These are phyloP conservation scores for Alentia gelatinosa DNA, from an alignment of 2,888 invertebrate species.

Conservation along the genomic window DNA sequence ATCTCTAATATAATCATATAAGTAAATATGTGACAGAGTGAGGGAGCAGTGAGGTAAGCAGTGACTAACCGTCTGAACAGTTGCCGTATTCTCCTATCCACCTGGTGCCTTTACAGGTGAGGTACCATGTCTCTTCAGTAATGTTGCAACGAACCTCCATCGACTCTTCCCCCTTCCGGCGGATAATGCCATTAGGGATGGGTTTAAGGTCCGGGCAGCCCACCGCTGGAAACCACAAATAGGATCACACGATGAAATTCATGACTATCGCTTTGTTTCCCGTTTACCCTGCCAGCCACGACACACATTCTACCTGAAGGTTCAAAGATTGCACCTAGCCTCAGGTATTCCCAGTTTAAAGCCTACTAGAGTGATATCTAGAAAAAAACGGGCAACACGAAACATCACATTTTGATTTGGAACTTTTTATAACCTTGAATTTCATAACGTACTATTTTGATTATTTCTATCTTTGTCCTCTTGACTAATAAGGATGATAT, in stretches of 20 bases:
- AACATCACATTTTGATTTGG: no score
- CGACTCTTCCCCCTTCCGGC: conserved; percentile 8
- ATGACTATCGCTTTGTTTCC: no score
- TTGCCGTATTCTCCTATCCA: conserved; percentile 50
- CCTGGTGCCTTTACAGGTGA: conserved; percentile 41
- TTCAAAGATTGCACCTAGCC: no score
- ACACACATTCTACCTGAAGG: no score
- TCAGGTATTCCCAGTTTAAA: no score
- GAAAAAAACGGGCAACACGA: no score
- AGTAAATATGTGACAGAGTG: neutral
- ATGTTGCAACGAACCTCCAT: conserved; percentile 38
- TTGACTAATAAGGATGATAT: no score
- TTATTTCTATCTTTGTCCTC: no score
- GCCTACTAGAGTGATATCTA: no score
- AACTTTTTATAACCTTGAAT: no score
- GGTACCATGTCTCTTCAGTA: conserved; percentile 41
- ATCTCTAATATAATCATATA: neutral
- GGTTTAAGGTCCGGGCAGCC: conserved; percentile 40
- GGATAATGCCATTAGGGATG: conserved; percentile 26
- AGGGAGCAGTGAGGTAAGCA: neutral
- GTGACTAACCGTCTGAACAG: conserved; percentile 35
- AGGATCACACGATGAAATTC: neutral
- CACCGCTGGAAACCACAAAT: neutral
- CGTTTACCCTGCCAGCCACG: no score
- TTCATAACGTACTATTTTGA: no score